Evolutionary conservation across 2,113 vertebrate genomes (phyloP).

Genomic region (Mirounga angustirostris): DNA sequence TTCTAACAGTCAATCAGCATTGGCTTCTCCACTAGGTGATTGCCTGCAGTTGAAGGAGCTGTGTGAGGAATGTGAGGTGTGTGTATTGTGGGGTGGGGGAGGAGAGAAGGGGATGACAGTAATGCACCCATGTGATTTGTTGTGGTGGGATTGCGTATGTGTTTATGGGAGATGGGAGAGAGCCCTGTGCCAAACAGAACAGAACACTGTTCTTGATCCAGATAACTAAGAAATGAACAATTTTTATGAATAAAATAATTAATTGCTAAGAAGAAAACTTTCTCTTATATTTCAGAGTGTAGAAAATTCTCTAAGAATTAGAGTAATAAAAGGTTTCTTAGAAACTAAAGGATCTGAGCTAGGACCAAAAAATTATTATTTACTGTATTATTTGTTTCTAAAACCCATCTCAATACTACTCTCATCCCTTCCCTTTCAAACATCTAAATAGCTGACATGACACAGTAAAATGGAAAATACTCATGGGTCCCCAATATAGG

Average conservation of each 20-base stretch:
- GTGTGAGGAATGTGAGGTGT: not conserved
- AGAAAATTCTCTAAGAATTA: not conserved
- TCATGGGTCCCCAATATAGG: no score
- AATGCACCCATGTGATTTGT: no score
- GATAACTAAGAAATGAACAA: not conserved
- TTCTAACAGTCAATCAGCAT: not conserved
- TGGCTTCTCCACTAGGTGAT: not conserved
- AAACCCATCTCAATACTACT: not conserved
- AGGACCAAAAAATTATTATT: not conserved
- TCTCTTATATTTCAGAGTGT: not conserved
- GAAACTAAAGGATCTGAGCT: not conserved
- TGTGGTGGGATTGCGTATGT: not conserved
- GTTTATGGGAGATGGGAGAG: not conserved
- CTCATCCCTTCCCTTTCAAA: not conserved
- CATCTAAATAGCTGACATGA: not conserved
- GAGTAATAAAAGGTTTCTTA: not conserved
- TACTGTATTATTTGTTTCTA: not conserved
- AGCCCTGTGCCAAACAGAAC: not conserved
- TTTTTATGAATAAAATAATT: not conserved
- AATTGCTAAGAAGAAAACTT: not conserved
- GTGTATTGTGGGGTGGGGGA: fast-evolving
- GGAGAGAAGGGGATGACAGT: not conserved
- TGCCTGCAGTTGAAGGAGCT: not conserved
- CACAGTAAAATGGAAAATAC: not conserved
- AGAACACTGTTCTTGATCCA: not conserved